A percentile compares a stretch with the other conserved stretches of the same genome.
Evolutionary conservation across 1,140 invertebrate genomes (phyloP).

Genomic region (Caenorhabditis briggsae): DNA sequence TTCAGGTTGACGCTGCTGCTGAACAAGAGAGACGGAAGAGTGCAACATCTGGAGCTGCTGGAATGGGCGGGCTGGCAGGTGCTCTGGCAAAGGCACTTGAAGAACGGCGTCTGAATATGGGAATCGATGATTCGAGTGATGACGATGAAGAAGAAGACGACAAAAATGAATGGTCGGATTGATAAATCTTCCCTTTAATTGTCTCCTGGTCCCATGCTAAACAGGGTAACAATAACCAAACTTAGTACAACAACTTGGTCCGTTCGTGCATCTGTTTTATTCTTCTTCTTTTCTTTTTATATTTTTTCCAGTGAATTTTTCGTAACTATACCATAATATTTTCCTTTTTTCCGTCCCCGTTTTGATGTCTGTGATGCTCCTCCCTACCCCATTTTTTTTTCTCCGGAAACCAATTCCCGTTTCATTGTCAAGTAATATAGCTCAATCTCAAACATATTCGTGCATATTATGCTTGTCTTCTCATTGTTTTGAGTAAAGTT

Average conservation of each 20-base stretch:
- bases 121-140: constrained; percentile 63
- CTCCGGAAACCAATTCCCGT: neutral
- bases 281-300: neutral
- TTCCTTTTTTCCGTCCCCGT: neutral
- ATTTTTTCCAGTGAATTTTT: constrained; percentile 10
- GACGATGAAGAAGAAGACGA: constrained; percentile 64
- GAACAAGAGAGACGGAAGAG: constrained; percentile 67
- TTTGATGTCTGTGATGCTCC: constrained; percentile 29
- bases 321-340: neutral
- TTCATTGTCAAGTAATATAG: neutral
- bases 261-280: neutral
- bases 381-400: neutral
- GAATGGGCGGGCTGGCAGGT: constrained; percentile 64
- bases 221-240: constrained; percentile 14
- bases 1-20: constrained; percentile 21
- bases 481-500: too few relatives aligned
- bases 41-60: constrained; percentile 23
- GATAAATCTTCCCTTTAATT: neutral
- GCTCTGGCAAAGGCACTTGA: constrained; percentile 67
- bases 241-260: constrained; percentile 43
- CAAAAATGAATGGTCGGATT: constrained; percentile 64
- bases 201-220: neutral
- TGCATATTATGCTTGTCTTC: constrained; percentile 8
- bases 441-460: neutral
- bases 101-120: constrained; percentile 67